A percentile compares a stretch with the other conserved stretches of the same genome.
phyloP scores from a whole-genome alignment of 2,888 invertebrate species.

The Cataglyphis rosenhaueri region DNA sequence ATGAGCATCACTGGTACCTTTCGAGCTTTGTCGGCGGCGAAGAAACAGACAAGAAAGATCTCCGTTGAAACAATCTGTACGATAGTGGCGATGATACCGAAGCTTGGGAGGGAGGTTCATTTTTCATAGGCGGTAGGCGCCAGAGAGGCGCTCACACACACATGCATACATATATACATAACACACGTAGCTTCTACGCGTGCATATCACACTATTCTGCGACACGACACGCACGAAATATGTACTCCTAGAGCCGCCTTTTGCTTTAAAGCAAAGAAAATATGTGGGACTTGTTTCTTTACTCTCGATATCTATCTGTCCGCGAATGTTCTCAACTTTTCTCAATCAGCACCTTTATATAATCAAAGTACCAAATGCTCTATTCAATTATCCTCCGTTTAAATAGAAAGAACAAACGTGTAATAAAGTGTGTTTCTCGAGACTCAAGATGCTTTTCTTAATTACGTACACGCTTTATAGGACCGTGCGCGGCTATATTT shows the following conservation, averaged over 20 bases:
- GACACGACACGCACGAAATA: background rate
- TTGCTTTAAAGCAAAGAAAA: slow-evolving; percentile 62
- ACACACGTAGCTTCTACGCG: slow-evolving; percentile 38
- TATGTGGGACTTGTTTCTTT: slow-evolving; percentile 62
- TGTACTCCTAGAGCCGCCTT: slow-evolving; percentile 43
- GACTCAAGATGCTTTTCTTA: background rate
- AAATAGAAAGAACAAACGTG: background rate
- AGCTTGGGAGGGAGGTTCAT: slow-evolving; percentile 77
- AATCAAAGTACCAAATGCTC: background rate
- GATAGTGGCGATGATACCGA: slow-evolving; percentile 56
- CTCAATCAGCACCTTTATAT: background rate
- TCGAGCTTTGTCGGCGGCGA: slow-evolving; percentile 41
- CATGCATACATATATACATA: slow-evolving; percentile 28
- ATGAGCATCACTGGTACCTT: slow-evolving; percentile 50
- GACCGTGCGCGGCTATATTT: background rate
- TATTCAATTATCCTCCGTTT: background rate
- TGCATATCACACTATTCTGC: background rate
- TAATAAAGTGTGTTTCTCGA: background rate
- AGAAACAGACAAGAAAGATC: slow-evolving; percentile 47
- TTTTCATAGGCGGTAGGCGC: slow-evolving; percentile 81
- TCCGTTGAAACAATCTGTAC: slow-evolving; percentile 59
- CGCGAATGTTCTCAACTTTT: slow-evolving; percentile 64
- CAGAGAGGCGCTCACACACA: slow-evolving; percentile 75
- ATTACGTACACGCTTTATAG: background rate
- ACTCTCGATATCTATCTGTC: slow-evolving; percentile 60